Evolutionary conservation across 2,797 vertebrate species (phyloP).

Genomic region (Pagetopsis macropterus): DNA sequence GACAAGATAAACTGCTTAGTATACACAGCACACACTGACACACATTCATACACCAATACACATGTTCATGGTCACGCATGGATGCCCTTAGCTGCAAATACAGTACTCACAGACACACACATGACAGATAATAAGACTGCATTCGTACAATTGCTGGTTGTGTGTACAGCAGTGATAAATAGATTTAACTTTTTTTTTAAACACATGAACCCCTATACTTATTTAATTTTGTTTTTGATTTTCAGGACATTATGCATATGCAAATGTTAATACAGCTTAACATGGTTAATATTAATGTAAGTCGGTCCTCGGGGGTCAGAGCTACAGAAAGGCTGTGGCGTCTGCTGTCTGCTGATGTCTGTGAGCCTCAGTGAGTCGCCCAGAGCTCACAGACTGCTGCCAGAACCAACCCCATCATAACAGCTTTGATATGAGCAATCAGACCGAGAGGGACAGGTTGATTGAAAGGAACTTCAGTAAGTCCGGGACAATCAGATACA

Average conservation of each 20-base stretch:
- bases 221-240: conserved; percentile 34
- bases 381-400: conserved; percentile 44
- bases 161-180: conserved; percentile 2
- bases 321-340: conserved; percentile 21
- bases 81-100: conserved; percentile 32
- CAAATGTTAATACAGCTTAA: conserved; percentile 47
- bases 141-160: background rate
- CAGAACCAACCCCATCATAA: conserved; percentile 43
- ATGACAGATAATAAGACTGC: conserved; percentile 29
- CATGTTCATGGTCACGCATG: conserved; percentile 47
- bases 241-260: conserved; percentile 29
- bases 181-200: background rate
- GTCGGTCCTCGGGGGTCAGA: conserved; percentile 41
- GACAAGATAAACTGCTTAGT: conserved; percentile 62
- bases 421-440: conserved; percentile 36
- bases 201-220: conserved; percentile 7
- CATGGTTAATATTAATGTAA: conserved; percentile 61
- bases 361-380: conserved; percentile 51
- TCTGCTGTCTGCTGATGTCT: conserved; percentile 45
- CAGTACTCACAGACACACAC: conserved; percentile 23
- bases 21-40: conserved; percentile 63
- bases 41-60: conserved; percentile 66
- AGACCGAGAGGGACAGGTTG: conserved; percentile 16
- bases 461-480: conserved; percentile 35
- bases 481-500: conserved; percentile 21